Evolutionary conservation across 2,888 invertebrate species (phyloP).

Genomic region (Tiphia femorata): DNA sequence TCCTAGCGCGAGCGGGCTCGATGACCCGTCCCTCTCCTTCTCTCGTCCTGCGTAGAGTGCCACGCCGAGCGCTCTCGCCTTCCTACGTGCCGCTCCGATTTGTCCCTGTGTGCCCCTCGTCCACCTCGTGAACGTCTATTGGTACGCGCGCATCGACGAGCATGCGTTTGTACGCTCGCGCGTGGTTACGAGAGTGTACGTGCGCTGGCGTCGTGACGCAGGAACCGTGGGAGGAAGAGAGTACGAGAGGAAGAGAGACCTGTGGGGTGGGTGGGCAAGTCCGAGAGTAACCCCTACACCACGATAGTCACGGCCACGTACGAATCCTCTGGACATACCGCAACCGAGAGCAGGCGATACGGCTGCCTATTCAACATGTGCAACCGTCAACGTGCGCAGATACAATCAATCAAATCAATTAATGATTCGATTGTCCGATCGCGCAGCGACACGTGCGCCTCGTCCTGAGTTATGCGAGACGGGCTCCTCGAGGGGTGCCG

Average conservation of each 20-base stretch:
- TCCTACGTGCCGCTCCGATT: constrained; percentile 1
- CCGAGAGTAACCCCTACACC: too few species aligned
- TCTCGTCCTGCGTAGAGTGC: constrained; percentile 20
- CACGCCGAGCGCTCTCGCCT: constrained; percentile 25
- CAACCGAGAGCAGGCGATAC: constrained; percentile 48
- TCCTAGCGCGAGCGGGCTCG: constrained; percentile 23
- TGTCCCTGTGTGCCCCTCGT: constrained; percentile 5
- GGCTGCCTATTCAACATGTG: constrained; percentile 64
- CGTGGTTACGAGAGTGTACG: constrained; percentile 5
- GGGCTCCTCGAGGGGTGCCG: too few species aligned
- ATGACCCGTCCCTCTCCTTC: constrained; percentile 30
- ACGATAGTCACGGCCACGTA: constrained; percentile 49
- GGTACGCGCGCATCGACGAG: constrained; percentile 18
- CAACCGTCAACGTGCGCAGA: constrained; percentile 63
- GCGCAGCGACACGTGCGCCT: constrained; percentile 36
- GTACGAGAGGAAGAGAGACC: constrained; percentile 7
- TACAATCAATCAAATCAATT: constrained; percentile 67
- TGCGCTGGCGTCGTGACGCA: neutral
- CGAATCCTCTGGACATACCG: constrained; percentile 59
- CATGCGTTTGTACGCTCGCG: neutral
- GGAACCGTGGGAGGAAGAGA: constrained; percentile 21
- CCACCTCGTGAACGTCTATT: constrained; percentile 18
- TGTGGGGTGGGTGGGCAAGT: constrained; percentile 36
- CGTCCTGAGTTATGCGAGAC: constrained; percentile 18
- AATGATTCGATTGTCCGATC: constrained; percentile 62